Evolutionary conservation across 2,797 vertebrate genomes (phyloP).

Genomic region (Emydoidea blandingii): DNA sequence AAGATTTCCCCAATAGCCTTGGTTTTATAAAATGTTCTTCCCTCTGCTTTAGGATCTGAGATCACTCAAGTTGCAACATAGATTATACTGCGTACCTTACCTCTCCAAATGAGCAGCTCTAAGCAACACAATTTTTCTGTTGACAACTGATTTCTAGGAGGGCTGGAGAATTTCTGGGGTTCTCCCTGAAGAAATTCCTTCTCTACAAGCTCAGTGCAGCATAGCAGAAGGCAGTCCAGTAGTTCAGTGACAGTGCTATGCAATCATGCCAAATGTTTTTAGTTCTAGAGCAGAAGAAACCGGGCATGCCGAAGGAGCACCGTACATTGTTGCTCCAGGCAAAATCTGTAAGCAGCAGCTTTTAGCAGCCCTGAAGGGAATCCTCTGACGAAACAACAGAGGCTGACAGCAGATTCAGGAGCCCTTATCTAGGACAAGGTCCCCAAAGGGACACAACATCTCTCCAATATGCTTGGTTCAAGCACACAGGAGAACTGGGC

Average conservation of each 20-base stretch:
- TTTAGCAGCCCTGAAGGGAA: not conserved
- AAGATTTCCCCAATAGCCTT: not conserved
- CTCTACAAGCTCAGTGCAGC: not conserved
- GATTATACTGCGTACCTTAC: too few relatives aligned
- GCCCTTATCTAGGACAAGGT: not conserved
- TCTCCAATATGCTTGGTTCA: too few relatives aligned
- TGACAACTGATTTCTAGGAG: not conserved
- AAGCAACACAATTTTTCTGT: not conserved
- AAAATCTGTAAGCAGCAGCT: not conserved
- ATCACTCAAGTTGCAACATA: not conserved
- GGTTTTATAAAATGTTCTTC: not conserved
- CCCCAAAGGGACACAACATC: not conserved
- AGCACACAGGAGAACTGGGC: not conserved
- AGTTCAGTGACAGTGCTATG: not conserved
- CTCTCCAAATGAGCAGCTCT: too few relatives aligned
- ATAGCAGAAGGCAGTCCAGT: not conserved
- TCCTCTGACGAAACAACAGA: not conserved
- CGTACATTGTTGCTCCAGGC: not conserved
- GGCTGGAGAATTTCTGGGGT: not conserved
- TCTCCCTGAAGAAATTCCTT: not conserved
- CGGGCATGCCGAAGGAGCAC: not conserved
- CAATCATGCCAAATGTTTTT: not conserved
- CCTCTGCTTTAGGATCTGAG: not conserved
- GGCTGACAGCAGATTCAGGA: not conserved
- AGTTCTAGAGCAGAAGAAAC: not conserved